phyloP scores from a whole-genome alignment of 2,888 invertebrate species.

The Diloba caeruleocephala region DNA sequence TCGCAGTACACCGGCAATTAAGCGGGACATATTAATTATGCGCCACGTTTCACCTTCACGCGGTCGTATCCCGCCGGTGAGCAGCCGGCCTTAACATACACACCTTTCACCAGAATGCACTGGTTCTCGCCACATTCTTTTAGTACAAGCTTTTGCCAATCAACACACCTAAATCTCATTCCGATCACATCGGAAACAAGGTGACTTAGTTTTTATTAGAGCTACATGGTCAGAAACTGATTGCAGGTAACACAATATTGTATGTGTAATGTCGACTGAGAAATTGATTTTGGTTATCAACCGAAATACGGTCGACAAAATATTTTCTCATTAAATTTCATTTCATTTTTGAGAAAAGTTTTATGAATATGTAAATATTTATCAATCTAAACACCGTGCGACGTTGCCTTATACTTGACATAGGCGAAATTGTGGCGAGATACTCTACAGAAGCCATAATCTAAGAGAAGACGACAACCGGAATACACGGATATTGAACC shows the following conservation, averaged over 20 bases:
- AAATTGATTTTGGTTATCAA: background rate
- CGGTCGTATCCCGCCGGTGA: slow-evolving; percentile 24
- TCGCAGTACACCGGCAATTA: slow-evolving; percentile 4
- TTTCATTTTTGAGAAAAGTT: too few relatives aligned
- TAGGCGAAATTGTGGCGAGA: too few relatives aligned
- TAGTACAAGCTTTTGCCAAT: slow-evolving; percentile 15
- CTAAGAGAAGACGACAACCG: too few relatives aligned
- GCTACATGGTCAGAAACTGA: background rate
- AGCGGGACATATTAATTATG: slow-evolving; percentile 10
- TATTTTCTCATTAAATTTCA: background rate
- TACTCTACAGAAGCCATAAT: too few relatives aligned
- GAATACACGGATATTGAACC: too few relatives aligned
- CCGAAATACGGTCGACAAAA: background rate
- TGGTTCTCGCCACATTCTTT: slow-evolving; percentile 42
- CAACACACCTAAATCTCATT: slow-evolving; percentile 25
- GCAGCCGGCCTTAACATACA: slow-evolving; percentile 57
- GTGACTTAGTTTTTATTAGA: slow-evolving; percentile 13
- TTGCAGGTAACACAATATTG: background rate
- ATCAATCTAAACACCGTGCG: too few relatives aligned
- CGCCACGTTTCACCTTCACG: slow-evolving; percentile 9
- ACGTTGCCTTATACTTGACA: too few relatives aligned
- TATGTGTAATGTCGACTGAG: background rate
- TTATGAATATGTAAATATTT: too few relatives aligned
- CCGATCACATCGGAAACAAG: slow-evolving; percentile 31
- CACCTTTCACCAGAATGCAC: slow-evolving; percentile 62